Evolutionary conservation across 1,140 invertebrate genomes (phyloP).

Genomic region (Cylas formicarius): DNA sequence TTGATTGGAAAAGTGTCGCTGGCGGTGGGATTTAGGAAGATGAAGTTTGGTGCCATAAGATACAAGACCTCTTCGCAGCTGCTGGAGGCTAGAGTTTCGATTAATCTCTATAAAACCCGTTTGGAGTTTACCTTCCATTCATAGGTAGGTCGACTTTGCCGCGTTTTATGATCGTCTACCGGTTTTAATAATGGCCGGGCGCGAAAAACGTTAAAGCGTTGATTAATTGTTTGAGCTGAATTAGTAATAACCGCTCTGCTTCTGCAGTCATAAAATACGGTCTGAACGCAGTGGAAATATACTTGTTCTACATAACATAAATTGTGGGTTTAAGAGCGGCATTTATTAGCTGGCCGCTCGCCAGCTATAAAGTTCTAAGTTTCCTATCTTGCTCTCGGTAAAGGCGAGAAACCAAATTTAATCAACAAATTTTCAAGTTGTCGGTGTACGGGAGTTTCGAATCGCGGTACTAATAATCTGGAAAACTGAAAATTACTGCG

Average conservation of each 20-base stretch:
- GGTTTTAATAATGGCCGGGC: no score
- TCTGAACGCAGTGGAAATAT: conserved; percentile 16
- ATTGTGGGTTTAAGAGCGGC: conserved; percentile 14
- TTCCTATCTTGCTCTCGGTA: conserved; percentile 15
- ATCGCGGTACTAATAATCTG: neutral
- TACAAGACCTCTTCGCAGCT: no score
- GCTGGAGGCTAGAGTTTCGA: no score
- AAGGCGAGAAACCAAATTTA: conserved; percentile 24
- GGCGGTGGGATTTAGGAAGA: no score
- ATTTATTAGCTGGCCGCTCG: conserved; percentile 16
- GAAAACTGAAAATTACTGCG: no score
- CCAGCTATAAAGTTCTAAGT: conserved; percentile 15
- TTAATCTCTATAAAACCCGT: no score
- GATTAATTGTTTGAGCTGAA: conserved; percentile 1
- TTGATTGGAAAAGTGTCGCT: no score
- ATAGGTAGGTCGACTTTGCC: no score
- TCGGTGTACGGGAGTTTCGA: neutral
- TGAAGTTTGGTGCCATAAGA: no score
- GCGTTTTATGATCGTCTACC: no score
- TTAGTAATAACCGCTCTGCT: neutral
- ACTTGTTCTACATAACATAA: conserved; percentile 20
- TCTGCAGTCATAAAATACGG: no score
- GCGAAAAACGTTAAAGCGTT: conserved; percentile 2
- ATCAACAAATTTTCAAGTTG: conserved; percentile 22
- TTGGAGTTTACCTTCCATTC: no score